A percentile compares a stretch with the other conserved stretches of the same genome.
phyloP scores from a whole-genome alignment of 2,888 invertebrate species.

The Cheilosia scutellata region DNA sequence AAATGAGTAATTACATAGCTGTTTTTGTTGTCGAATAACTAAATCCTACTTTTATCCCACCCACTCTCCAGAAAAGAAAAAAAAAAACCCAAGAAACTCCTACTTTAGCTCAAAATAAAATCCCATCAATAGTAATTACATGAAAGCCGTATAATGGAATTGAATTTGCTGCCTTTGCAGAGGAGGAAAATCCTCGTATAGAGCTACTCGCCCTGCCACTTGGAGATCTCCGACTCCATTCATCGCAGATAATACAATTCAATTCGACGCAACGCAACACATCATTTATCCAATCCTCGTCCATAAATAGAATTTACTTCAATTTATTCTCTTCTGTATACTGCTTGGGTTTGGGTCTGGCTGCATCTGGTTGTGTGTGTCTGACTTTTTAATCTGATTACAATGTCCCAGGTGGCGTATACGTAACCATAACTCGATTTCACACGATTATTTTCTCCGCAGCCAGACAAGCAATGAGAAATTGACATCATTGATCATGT shows the following conservation, averaged over 20 bases:
- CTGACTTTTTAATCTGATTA: slow-evolving; percentile 70
- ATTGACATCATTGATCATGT: slow-evolving; percentile 23
- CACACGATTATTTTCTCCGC: slow-evolving; percentile 54
- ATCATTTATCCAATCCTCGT: slow-evolving; percentile 54
- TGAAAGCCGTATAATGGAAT: slow-evolving; percentile 64
- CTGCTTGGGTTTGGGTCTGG: not conserved
- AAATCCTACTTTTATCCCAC: not conserved
- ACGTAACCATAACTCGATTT: slow-evolving; percentile 65
- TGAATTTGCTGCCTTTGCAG: slow-evolving; percentile 17
- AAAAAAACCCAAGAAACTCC: not conserved
- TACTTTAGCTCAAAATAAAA: slow-evolving; percentile 29
- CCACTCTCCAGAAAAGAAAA: not conserved
- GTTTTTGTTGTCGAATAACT: not conserved
- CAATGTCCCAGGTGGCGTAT: slow-evolving; percentile 57
- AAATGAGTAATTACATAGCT: slow-evolving; percentile 8
- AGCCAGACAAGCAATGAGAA: not conserved
- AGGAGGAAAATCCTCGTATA: slow-evolving; percentile 34
- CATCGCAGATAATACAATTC: slow-evolving; percentile 65
- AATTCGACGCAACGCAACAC: slow-evolving; percentile 66
- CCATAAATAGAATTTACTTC: slow-evolving; percentile 41
- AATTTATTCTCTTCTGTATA: slow-evolving; percentile 28
- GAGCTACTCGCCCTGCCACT: slow-evolving; percentile 28
- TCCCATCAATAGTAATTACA: slow-evolving; percentile 70
- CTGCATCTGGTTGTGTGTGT: slow-evolving; percentile 4
- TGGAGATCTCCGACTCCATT: slow-evolving; percentile 34